These are phyloP conservation scores for Lepas anatifera DNA, from an alignment of 2,888 invertebrate genomes.

Conservation along the genomic window DNA sequence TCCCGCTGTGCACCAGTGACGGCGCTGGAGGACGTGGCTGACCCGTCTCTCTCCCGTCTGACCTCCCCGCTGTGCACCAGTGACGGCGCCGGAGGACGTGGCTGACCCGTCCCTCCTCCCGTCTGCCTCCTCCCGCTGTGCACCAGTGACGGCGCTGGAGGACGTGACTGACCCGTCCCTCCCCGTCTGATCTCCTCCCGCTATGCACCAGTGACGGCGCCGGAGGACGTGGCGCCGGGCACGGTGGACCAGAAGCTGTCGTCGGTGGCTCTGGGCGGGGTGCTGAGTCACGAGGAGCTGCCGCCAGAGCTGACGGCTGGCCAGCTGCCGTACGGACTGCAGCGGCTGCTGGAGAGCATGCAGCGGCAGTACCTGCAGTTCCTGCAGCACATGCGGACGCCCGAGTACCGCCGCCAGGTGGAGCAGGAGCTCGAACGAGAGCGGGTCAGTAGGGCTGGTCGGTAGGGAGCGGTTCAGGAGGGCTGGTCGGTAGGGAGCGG, in stretches of 20 bases:
- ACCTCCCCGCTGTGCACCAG: no score
- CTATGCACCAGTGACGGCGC: conserved; percentile 2
- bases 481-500: no score
- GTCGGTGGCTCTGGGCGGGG: conserved; percentile 51
- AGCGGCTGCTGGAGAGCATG: conserved; percentile 73
- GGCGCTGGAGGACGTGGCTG: no score
- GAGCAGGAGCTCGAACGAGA: conserved; percentile 67
- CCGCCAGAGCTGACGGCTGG: conserved; percentile 66
- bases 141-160: no score
- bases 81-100: no score
- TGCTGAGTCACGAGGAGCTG: conserved; percentile 57
- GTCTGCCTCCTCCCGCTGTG: no score
- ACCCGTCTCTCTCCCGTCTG: not conserved
- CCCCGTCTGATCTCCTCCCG: no score
- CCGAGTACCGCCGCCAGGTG: conserved; percentile 57
- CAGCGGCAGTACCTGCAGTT: conserved; percentile 73
- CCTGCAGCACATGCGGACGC: conserved; percentile 69
- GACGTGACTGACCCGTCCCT: not conserved
- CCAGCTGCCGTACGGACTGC: conserved; percentile 51
- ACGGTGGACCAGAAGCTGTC: conserved; percentile 84
- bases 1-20: no score
- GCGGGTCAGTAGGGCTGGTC: conserved; percentile 39
- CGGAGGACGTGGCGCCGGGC: conserved; percentile 58
- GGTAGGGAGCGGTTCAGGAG: not conserved
- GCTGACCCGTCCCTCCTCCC: no score